Evolutionary conservation across 2,113 vertebrate species (phyloP).

Genomic region (Synchiropus splendidus): DNA sequence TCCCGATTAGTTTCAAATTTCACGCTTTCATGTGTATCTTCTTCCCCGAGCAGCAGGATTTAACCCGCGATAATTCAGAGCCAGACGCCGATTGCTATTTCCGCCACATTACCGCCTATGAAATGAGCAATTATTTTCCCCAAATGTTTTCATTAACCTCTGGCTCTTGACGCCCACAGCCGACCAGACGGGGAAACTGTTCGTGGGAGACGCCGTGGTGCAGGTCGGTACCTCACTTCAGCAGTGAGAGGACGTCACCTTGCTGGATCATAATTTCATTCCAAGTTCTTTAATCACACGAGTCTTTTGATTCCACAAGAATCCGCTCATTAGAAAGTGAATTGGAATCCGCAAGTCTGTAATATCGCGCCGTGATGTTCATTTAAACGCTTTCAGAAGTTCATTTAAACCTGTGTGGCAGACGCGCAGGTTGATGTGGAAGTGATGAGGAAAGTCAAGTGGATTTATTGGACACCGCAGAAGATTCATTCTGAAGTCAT

Average conservation of each 20-base stretch:
- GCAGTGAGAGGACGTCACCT: constrained; percentile 22
- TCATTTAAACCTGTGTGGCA: constrained; percentile 26
- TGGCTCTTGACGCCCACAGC: constrained; percentile 67
- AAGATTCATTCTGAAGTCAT: constrained; percentile 22
- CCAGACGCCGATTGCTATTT: constrained; percentile 46
- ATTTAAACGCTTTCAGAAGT: constrained; percentile 19
- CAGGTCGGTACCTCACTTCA: constrained; percentile 74
- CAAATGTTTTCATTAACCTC: constrained; percentile 66
- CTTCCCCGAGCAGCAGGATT: constrained; percentile 23
- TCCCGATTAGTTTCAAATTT: constrained; percentile 45
- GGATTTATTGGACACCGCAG: constrained; percentile 14
- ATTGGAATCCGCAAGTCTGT: constrained; percentile 1
- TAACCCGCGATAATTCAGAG: constrained; percentile 34
- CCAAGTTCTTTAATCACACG: constrained; percentile 4
- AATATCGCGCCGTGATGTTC: constrained; percentile 8
- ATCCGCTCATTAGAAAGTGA: constrained; percentile 3
- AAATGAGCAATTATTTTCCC: constrained; percentile 49
- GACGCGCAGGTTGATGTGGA: constrained; percentile 10
- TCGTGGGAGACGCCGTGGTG: constrained; percentile 83
- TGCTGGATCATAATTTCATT: constrained; percentile 25
- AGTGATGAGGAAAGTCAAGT: constrained; percentile 30
- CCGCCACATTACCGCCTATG: constrained; percentile 41
- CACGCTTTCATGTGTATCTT: constrained; percentile 32
- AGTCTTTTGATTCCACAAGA: neutral
- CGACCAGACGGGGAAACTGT: constrained; percentile 86